Conservation (phyloP, 1,140 invertebrate species). For the Atta texana region DNA sequence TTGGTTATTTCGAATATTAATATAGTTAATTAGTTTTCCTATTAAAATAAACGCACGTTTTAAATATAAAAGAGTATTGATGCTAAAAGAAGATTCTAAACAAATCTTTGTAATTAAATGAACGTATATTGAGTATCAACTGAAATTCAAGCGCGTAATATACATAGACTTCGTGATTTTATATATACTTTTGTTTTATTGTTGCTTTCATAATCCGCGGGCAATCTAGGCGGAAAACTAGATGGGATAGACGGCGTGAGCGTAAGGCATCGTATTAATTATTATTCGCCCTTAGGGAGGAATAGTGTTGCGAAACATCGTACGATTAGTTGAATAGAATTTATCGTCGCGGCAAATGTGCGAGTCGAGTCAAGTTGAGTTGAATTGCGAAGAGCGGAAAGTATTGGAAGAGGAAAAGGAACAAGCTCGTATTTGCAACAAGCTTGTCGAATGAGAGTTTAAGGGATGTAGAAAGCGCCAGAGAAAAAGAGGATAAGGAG, state of each 20-base stretch:
- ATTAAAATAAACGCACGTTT: not conserved
- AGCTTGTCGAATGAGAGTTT: slow-evolving; percentile 62
- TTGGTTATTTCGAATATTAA: not conserved
- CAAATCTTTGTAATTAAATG: not conserved
- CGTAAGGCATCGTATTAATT: slow-evolving; percentile 66
- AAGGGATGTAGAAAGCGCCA: slow-evolving; percentile 72
- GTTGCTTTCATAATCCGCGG: not conserved
- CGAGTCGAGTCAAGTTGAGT: slow-evolving; percentile 46
- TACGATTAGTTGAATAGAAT: slow-evolving; percentile 68
- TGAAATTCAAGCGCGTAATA: not conserved
- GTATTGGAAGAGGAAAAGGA: slow-evolving; percentile 31
- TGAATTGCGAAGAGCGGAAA: slow-evolving; percentile 48
- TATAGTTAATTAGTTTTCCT: not conserved
- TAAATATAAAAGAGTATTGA: not conserved
- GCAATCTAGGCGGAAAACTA: slow-evolving; percentile 30
- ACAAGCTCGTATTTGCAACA: slow-evolving; percentile 16
- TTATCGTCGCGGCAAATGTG: slow-evolving; percentile 63
- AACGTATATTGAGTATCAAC: not conserved
- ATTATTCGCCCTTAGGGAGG: slow-evolving; percentile 60
- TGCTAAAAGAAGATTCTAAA: not conserved
- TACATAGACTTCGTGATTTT: not conserved
- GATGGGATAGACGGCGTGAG: slow-evolving; percentile 50
- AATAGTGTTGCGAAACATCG: slow-evolving; percentile 62
- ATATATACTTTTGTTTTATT: not conserved
- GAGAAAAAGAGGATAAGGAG: slow-evolving; percentile 36